A percentile compares a stretch with the other conserved stretches of the same genome.
These are phyloP conservation scores for Drosophila anomelani DNA, from an alignment of 2,888 invertebrate genomes.

Conservation along the genomic window DNA sequence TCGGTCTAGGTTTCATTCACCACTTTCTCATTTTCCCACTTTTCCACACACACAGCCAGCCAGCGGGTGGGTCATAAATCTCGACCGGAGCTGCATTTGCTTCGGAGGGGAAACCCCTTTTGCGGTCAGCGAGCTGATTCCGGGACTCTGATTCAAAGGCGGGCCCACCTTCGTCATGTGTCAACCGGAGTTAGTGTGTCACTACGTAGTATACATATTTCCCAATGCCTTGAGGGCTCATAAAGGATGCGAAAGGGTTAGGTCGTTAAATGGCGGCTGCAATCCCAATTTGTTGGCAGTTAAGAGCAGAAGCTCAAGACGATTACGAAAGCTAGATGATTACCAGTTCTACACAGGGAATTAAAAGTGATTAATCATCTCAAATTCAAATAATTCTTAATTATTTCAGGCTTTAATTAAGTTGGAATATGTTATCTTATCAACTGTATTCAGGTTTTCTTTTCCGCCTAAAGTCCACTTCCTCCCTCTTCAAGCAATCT, in stretches of 20 bases:
- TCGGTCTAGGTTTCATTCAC: constrained; percentile 6
- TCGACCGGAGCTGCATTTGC: constrained; percentile 28
- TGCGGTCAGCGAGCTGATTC: constrained; percentile 40
- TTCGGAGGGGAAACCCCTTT: constrained; percentile 21
- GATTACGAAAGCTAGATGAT: constrained; percentile 4
- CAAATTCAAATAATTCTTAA: not conserved
- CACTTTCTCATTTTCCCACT: not conserved
- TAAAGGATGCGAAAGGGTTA: constrained; percentile 16
- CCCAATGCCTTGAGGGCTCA: not conserved
- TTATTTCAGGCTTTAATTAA: not conserved
- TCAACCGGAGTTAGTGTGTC: constrained; percentile 49
- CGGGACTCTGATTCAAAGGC: constrained; percentile 26
- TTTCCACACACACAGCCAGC: not conserved
- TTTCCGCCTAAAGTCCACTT: not conserved
- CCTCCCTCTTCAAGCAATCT: not conserved
- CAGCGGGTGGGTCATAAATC: constrained; percentile 57
- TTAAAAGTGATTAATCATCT: not conserved
- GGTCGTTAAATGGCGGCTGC: constrained; percentile 5
- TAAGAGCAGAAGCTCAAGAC: constrained; percentile 15
- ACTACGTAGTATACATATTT: constrained; percentile 10
- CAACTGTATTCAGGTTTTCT: too few relatives aligned
- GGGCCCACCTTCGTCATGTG: constrained; percentile 55
- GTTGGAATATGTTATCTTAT: not conserved
- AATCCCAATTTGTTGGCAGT: constrained; percentile 11
- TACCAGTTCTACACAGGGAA: constrained; percentile 2